Evolutionary conservation across 1,140 invertebrate species (phyloP).

Genomic region (Ladona fulva): DNA sequence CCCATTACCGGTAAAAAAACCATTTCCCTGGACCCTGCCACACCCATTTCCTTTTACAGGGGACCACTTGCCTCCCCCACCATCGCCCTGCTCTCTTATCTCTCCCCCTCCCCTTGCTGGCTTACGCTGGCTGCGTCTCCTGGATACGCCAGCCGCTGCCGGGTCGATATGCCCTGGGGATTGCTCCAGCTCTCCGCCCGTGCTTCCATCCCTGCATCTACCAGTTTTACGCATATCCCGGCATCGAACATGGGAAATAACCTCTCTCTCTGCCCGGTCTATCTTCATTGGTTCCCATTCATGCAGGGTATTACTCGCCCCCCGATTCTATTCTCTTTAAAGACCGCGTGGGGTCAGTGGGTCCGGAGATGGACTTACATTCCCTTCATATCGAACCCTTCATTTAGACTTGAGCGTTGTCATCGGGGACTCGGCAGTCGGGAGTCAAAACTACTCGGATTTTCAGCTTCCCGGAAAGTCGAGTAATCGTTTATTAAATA

Average conservation of each 20-base stretch:
- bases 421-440: too few species aligned
- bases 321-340: too few species aligned
- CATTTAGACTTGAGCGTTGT: too few species aligned
- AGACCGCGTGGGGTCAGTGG: too few species aligned
- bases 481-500: too few species aligned
- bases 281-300: background rate
- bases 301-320: background rate
- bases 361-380: too few species aligned
- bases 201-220: background rate
- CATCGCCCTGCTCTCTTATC: background rate
- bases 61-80: background rate
- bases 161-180: constrained; percentile 5
- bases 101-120: background rate
- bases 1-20: constrained; percentile 1
- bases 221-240: background rate
- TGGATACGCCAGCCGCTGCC: background rate
- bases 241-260: background rate
- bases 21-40: background rate
- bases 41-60: background rate
- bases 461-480: too few species aligned
- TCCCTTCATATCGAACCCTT: too few species aligned
- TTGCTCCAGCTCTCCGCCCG: background rate
- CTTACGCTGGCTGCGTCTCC: background rate
- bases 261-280: background rate
- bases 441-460: too few species aligned